Conservation (phyloP, 2,113 vertebrate genomes). For the Plectropomus leopardus region DNA sequence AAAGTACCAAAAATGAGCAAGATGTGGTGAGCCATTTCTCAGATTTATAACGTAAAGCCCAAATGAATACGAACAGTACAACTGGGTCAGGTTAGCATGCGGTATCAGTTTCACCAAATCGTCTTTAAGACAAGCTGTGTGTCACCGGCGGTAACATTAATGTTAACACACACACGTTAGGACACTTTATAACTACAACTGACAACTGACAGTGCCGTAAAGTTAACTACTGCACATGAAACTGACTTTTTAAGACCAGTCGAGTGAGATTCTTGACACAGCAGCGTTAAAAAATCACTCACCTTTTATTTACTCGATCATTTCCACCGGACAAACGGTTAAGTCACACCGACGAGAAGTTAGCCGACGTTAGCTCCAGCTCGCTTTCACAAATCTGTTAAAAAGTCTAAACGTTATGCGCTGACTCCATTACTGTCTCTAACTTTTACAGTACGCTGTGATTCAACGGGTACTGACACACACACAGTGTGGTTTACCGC, state of each 20-base stretch:
- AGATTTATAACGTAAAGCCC: rapidly evolving
- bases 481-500: constrained; percentile 9
- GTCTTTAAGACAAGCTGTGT: background rate
- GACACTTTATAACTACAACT: background rate
- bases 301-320: constrained; percentile 58
- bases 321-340: constrained; percentile 10
- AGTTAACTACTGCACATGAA: background rate
- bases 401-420: background rate
- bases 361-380: background rate
- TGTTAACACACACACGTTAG: background rate
- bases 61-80: background rate
- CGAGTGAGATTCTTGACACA: constrained; percentile 12
- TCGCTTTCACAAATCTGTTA: background rate
- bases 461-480: constrained; percentile 19
- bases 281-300: constrained; percentile 33
- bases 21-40: background rate
- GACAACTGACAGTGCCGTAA: background rate
- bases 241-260: background rate
- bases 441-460: background rate
- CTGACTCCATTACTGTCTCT: background rate
- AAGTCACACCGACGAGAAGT: background rate
- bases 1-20: background rate
- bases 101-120: background rate
- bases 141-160: background rate
- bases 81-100: background rate